Evolutionary conservation across 2,113 vertebrate genomes (phyloP), one percentile per base, ranked within the genome.

Genomic region (Hippocampus abdominalis): DNA sequence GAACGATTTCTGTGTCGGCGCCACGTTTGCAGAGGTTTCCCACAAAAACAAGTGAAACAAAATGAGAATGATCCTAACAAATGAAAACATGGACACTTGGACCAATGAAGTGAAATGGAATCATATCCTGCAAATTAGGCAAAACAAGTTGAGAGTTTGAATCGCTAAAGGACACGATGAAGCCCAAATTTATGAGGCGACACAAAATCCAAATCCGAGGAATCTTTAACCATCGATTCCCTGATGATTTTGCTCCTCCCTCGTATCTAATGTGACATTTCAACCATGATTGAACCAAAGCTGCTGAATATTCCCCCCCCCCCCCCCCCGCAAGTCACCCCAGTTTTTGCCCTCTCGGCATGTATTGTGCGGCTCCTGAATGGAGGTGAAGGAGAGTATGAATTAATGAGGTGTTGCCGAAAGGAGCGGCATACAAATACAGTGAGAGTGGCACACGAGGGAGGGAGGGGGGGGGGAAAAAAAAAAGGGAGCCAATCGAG

Each of bases 351-450:
- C 87, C 77, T 76, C 85, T 76, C 87, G 75, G 84, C 86, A 85
- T 87, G 85, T 86, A 90, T 89, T 90, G 84, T 88, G 86, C 72
- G 83, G 86, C 84, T 85, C 75, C 79, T 87, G 86, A 81, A 87
- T 76, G 74, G 71, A 79, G 87, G 84, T 80, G 89, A 74, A 84
- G 89, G 88, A 85, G 88, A 88, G 88, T 73, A 81, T 86, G 88
- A 90, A 91, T 91, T 90, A 90, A 91, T 88, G 88, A 91, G 87
- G 79, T 88, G 87, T 87, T 88, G 88, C 83, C 82, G 87, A 74
- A 85, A 81, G 79, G 84, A 84, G 88, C 89, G 64, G 88, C 86
- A 90, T 91, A 90, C 89, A 91, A 90, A 91, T 89, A 90, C 81
- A 84, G 88, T 78, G 74, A 71, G 67, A 84, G 81, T 79, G 64